Percentiles rank a stretch among this genome's conserved stretches.
phyloP scores from a whole-genome alignment of 2,113 vertebrate species.

The Pseudopodoces humilis region DNA sequence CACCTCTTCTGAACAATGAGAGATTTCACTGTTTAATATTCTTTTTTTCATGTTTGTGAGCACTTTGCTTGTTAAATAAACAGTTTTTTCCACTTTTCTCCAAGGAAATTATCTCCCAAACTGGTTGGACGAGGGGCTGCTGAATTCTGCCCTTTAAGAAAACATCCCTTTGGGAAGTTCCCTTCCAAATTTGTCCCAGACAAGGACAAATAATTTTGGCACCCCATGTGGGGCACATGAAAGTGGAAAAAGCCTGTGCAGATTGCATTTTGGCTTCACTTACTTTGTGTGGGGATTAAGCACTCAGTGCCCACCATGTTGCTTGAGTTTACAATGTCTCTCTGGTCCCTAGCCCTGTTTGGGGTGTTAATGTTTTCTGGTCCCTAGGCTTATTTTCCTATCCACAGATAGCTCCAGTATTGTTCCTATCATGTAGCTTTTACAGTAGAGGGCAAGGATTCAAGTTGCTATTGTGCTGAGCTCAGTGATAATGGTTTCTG shows the following conservation, averaged over 20 bases:
- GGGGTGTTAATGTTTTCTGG: background rate
- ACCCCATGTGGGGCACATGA: fast-evolving
- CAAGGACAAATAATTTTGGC: background rate
- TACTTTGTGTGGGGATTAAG: background rate
- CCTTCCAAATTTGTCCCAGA: background rate
- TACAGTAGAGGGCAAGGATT: background rate
- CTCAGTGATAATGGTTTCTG: fast-evolving
- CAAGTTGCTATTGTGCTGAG: background rate
- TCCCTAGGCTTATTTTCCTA: background rate
- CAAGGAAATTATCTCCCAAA: background rate
- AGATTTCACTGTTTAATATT: background rate
- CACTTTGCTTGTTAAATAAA: background rate
- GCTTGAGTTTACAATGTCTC: too few relatives aligned
- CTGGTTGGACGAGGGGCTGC: background rate
- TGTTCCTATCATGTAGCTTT: background rate
- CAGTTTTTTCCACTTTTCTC: background rate
- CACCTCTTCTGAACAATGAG: background rate
- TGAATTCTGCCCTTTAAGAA: background rate
- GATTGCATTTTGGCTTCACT: background rate
- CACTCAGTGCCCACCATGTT: background rate
- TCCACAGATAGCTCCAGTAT: too few relatives aligned
- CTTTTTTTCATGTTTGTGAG: background rate
- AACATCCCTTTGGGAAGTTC: background rate
- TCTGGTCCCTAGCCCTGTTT: background rate
- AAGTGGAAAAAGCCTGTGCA: background rate